These are phyloP conservation scores for Toxonevra muliebris DNA, from an alignment of 2,888 invertebrate species.

Conservation along the genomic window DNA sequence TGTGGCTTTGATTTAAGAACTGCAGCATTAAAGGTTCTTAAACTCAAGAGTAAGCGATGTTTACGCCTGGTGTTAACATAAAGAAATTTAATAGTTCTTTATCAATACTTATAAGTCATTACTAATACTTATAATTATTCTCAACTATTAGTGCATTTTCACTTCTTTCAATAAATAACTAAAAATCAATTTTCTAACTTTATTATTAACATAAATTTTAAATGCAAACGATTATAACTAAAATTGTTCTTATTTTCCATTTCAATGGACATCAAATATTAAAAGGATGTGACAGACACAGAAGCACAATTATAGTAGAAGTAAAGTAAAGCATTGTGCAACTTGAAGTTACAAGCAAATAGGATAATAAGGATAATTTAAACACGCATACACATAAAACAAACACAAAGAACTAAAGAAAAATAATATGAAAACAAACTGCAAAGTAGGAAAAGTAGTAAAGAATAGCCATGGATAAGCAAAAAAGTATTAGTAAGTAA, in stretches of 20 bases:
- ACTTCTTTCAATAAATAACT: not conserved
- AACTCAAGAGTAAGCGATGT: too few species aligned
- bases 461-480: not conserved
- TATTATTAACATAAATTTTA: not conserved
- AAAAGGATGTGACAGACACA: not conserved
- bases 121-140: too few species aligned
- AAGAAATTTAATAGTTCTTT: too few species aligned
- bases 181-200: constrained; percentile 18
- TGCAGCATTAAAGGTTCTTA: too few species aligned
- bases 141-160: too few species aligned
- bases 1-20: too few species aligned
- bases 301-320: not conserved
- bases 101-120: too few species aligned
- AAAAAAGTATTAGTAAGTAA: not conserved
- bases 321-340: not conserved
- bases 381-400: not conserved
- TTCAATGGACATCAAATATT: constrained; percentile 6
- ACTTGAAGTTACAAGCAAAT: not conserved
- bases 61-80: too few species aligned
- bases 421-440: not conserved
- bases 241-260: constrained; percentile 34
- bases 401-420: not conserved
- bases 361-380: constrained; percentile 13
- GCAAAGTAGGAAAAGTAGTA: not conserved
- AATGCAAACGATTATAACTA: constrained; percentile 35